Conservation (phyloP, 2,888 invertebrate species). For the Pyralis farinalis region DNA sequence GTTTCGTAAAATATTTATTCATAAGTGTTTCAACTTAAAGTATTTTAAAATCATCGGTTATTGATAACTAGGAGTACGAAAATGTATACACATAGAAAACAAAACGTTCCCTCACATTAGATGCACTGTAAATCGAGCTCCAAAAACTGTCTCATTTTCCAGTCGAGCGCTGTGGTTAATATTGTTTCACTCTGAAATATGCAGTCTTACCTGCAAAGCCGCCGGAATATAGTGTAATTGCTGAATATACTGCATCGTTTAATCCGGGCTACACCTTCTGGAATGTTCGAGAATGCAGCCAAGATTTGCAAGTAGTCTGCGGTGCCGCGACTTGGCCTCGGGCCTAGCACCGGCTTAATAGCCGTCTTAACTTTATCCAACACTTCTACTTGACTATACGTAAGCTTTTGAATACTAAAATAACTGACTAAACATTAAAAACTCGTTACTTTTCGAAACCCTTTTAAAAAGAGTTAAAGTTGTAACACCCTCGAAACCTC, state of each 20-base stretch:
- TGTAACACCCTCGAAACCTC: slow-evolving; percentile 54
- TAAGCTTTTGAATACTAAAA: slow-evolving; percentile 36
- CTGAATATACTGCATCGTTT: slow-evolving; percentile 74
- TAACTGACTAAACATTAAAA: slow-evolving; percentile 56
- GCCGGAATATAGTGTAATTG: slow-evolving; percentile 72
- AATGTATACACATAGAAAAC: not conserved
- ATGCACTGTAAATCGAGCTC: slow-evolving; percentile 69
- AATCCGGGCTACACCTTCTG: slow-evolving; percentile 74
- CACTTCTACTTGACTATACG: slow-evolving; percentile 37
- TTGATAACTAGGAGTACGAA: too few species aligned
- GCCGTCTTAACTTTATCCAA: slow-evolving; percentile 54
- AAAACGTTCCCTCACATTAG: slow-evolving; percentile 54
- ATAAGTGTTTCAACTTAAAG: too few species aligned
- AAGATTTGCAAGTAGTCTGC: slow-evolving; percentile 72
- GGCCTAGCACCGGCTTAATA: slow-evolving; percentile 66
- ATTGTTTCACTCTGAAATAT: slow-evolving; percentile 76
- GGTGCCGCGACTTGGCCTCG: slow-evolving; percentile 67
- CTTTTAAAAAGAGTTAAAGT: slow-evolving; percentile 66
- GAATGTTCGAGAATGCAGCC: slow-evolving; percentile 76
- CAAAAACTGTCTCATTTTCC: slow-evolving; percentile 81
- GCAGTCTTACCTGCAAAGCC: slow-evolving; percentile 69
- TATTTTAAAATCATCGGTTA: too few species aligned
- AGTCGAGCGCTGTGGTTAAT: slow-evolving; percentile 81
- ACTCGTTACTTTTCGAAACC: slow-evolving; percentile 58
- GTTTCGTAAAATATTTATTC: too few species aligned